phyloP scores from a whole-genome alignment of 2,888 invertebrate genomes.

The Drosophila subsilvestris region DNA sequence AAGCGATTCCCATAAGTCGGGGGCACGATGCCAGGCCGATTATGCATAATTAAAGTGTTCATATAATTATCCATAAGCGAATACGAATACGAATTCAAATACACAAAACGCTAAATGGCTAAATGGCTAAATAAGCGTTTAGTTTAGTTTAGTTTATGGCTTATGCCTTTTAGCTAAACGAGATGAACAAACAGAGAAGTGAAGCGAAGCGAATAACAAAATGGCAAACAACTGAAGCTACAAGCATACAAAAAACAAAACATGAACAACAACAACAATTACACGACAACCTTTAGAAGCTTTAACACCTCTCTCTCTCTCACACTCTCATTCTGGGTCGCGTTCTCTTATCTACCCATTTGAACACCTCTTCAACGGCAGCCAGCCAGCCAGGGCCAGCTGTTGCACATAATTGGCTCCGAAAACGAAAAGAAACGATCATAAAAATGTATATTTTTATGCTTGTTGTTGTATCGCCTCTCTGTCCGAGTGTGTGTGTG shows the following conservation, averaged over 20 bases:
- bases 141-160: conserved; percentile 51
- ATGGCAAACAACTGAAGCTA: neutral
- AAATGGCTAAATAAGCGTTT: conserved; percentile 55
- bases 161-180: conserved; percentile 56
- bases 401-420: conserved; percentile 77
- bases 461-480: conserved; percentile 11
- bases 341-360: neutral
- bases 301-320: conserved; percentile 50
- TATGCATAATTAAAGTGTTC: conserved; percentile 54
- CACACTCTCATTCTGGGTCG: neutral
- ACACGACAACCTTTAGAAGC: conserved; percentile 52
- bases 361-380: conserved; percentile 55
- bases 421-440: conserved; percentile 50
- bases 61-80: conserved; percentile 53
- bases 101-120: conserved; percentile 18
- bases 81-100: conserved; percentile 9
- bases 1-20: conserved; percentile 18
- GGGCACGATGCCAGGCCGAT: conserved; percentile 34
- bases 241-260: neutral
- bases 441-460: conserved; percentile 45
- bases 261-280: conserved; percentile 36
- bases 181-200: conserved; percentile 14
- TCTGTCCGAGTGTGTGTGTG: conserved; percentile 26
- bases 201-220: conserved; percentile 13
- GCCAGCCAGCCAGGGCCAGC: conserved; percentile 10